Conservation (phyloP, 1,140 invertebrate species). For the Drosophila varians region DNA sequence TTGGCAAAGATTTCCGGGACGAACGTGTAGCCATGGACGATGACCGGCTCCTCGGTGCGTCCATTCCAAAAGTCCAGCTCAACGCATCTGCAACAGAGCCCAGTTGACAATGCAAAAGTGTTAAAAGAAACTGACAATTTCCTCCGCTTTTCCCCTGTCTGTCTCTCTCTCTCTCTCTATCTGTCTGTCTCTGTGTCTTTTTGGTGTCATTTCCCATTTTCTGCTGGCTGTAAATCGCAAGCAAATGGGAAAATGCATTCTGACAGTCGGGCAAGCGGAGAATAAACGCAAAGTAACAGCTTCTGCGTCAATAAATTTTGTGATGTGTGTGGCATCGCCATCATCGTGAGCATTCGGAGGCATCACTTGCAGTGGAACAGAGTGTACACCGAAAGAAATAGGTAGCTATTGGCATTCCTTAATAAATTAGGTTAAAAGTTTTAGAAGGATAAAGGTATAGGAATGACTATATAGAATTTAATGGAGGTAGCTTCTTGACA, state of each 20-base stretch:
- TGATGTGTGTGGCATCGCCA: constrained; percentile 52
- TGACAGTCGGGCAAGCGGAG: constrained; percentile 25
- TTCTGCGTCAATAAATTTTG: constrained; percentile 70
- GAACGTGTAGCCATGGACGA: constrained; percentile 98
- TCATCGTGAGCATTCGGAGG: constrained; percentile 2
- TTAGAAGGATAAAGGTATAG: too few species aligned
- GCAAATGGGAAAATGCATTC: constrained; percentile 28
- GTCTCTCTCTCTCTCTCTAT: constrained; percentile 11
- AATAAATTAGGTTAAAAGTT: too few species aligned
- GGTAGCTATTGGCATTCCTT: too few species aligned
- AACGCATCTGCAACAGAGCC: constrained; percentile 87
- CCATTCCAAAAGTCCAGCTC: constrained; percentile 99
- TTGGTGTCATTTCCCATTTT: constrained; percentile 10
- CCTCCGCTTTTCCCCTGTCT: neutral
- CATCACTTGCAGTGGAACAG: neutral
- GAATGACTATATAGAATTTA: too few species aligned
- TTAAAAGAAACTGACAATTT: constrained; percentile 56
- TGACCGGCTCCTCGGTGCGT: constrained; percentile 96
- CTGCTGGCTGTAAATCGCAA: constrained; percentile 16
- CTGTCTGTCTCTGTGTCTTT: neutral
- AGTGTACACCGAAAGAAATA: neutral
- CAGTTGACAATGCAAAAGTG: neutral
- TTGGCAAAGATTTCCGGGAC: constrained; percentile 97
- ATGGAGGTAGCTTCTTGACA: too few species aligned
- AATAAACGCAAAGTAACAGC: constrained; percentile 52